A percentile compares a stretch with the other conserved stretches of the same genome.
Evolutionary conservation across 2,113 vertebrate genomes (phyloP).

Genomic region (Micronycteris hirsuta): DNA sequence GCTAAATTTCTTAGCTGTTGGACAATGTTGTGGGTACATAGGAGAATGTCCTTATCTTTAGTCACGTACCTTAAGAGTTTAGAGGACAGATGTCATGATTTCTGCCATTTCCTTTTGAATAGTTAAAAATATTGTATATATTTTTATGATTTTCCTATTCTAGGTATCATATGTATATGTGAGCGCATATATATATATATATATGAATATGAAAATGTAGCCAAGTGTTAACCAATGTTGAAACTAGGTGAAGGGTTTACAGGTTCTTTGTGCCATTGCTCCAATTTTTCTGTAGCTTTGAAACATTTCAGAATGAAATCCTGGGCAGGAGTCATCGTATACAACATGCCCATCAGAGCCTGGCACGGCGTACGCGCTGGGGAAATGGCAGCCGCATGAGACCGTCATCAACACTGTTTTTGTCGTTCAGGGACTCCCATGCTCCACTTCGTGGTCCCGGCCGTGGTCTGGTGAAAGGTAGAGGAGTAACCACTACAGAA

Average conservation of each 20-base stretch:
- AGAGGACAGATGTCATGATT: neutral
- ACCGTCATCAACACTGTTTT: fast-evolving
- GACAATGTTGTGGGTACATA: neutral
- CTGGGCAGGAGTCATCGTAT: fast-evolving
- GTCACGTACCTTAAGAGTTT: neutral
- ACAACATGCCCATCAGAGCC: fast-evolving
- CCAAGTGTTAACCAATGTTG: neutral
- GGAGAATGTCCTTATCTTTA: neutral
- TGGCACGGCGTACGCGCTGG: neutral
- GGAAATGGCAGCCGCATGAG: neutral
- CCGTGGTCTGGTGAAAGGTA: neutral
- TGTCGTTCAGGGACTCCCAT: neutral
- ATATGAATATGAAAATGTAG: neutral
- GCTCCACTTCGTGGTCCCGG: neutral
- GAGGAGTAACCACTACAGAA: neutral
- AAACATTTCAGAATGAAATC: neutral
- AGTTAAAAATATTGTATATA: neutral
- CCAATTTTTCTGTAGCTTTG: neutral
- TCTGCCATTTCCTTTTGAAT: neutral
- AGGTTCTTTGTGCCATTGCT: neutral
- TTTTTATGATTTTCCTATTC: neutral
- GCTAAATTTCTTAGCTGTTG: neutral
- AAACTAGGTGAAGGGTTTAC: neutral
- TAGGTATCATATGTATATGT: neutral
- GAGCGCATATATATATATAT: no score